Conservation (phyloP, 2,113 vertebrate species). For the Oncorhynchus clarkii region DNA sequence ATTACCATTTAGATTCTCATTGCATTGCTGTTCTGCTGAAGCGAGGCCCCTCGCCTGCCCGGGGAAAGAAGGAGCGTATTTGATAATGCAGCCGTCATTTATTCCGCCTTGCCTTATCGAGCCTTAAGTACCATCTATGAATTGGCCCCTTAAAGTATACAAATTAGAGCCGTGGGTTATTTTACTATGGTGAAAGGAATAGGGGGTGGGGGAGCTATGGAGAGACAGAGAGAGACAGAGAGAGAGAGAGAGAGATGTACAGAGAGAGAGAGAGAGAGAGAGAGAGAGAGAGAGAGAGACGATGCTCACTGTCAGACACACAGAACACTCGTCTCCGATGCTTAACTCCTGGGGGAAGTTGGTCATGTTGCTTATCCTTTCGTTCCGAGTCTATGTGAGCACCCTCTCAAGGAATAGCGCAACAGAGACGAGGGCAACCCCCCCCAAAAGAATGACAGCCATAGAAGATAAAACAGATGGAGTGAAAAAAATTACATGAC, state of each 20-base stretch:
- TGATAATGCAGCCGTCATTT: slow-evolving; percentile 39
- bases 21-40: slow-evolving; percentile 42
- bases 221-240: no score
- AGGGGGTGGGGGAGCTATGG: no score
- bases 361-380: slow-evolving; percentile 62
- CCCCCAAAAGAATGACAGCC: slow-evolving; percentile 8
- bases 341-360: slow-evolving; percentile 59
- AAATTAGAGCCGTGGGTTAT: slow-evolving; percentile 74
- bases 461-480: slow-evolving; percentile 51
- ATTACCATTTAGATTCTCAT: slow-evolving; percentile 69
- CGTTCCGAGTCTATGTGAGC: slow-evolving; percentile 53
- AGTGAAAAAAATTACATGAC: slow-evolving; percentile 61
- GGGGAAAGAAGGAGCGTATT: background rate
- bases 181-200: slow-evolving; percentile 22
- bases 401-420: slow-evolving; percentile 42
- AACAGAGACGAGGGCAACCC: no score
- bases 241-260: no score
- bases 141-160: slow-evolving; percentile 71
- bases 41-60: slow-evolving; percentile 45
- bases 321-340: slow-evolving; percentile 58
- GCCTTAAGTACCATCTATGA: slow-evolving; percentile 70
- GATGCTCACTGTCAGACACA: slow-evolving; percentile 42
- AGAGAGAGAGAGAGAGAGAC: no score
- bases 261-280: no score
- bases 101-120: slow-evolving; percentile 68